Conservation (phyloP, 2,113 vertebrate species). For the Holacanthus passer region DNA sequence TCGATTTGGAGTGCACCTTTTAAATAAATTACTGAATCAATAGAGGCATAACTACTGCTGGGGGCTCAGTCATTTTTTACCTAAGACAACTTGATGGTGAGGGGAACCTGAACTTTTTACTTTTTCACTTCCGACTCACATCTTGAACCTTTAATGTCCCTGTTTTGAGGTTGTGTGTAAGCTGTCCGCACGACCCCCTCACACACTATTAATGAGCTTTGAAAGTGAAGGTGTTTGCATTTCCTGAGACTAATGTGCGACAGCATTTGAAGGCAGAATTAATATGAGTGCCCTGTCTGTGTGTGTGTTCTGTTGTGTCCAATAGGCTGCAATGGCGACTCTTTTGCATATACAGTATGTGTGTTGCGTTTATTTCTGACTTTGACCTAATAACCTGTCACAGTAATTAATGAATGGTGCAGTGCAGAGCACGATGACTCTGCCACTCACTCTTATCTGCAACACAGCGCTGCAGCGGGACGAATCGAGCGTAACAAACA, state of each 20-base stretch:
- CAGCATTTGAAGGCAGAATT: not conserved
- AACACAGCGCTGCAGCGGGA: conserved; percentile 38
- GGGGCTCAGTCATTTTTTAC: not conserved
- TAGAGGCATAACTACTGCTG: not conserved
- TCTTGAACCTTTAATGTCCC: not conserved
- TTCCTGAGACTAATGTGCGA: not conserved
- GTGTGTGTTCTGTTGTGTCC: not conserved
- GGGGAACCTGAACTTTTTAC: not conserved
- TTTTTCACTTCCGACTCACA: not conserved
- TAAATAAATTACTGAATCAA: not conserved
- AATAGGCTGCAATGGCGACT: not conserved
- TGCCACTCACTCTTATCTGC: conserved; percentile 66
- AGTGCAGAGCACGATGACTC: conserved; percentile 29
- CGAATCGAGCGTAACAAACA: conserved; percentile 33
- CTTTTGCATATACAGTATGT: not conserved
- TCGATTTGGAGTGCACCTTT: not conserved
- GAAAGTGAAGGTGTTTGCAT: too few species aligned
- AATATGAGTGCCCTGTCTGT: not conserved
- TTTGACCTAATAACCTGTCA: not conserved
- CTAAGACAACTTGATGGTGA: not conserved
- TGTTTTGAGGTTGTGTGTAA: not conserved
- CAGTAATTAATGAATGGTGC: conserved; percentile 1
- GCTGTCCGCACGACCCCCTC: not conserved
- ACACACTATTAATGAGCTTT: not conserved
- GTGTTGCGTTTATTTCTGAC: not conserved